These are phyloP conservation scores for Epinotia bilunana DNA, from an alignment of 2,888 invertebrate genomes.

Conservation along the genomic window DNA sequence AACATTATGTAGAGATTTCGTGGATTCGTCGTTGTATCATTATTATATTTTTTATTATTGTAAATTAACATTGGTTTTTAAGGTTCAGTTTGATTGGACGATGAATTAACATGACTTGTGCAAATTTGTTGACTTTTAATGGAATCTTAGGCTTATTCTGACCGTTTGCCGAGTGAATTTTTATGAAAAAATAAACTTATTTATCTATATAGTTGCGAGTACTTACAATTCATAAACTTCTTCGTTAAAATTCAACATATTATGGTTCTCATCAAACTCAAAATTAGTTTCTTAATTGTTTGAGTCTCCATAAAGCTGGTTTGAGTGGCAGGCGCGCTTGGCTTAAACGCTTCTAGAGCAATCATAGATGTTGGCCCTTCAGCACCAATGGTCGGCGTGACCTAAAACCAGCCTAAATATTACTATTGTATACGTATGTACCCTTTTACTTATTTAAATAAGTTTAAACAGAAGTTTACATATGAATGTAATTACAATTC, in stretches of 20 bases:
- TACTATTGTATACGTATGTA: background rate
- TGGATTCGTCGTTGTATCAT: constrained; percentile 72
- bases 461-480: background rate
- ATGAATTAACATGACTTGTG: constrained; percentile 38
- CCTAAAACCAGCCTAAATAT: background rate
- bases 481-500: background rate
- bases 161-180: constrained; percentile 28
- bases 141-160: constrained; percentile 26
- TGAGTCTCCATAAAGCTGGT: too few relatives aligned
- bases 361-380: too few relatives aligned
- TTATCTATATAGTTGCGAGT: background rate
- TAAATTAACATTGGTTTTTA: constrained; percentile 41
- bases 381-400: too few relatives aligned
- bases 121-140: constrained; percentile 34
- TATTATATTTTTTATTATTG: constrained; percentile 61
- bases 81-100: constrained; percentile 34
- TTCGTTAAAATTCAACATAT: background rate
- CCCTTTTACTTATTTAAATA: background rate
- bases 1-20: constrained; percentile 68
- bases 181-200: background rate
- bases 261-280: too few relatives aligned
- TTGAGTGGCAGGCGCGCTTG: too few relatives aligned
- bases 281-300: too few relatives aligned
- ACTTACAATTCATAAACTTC: background rate
- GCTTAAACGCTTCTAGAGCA: too few relatives aligned